Conservation (phyloP, 2,888 invertebrate species). For the Clusia tigrina region DNA sequence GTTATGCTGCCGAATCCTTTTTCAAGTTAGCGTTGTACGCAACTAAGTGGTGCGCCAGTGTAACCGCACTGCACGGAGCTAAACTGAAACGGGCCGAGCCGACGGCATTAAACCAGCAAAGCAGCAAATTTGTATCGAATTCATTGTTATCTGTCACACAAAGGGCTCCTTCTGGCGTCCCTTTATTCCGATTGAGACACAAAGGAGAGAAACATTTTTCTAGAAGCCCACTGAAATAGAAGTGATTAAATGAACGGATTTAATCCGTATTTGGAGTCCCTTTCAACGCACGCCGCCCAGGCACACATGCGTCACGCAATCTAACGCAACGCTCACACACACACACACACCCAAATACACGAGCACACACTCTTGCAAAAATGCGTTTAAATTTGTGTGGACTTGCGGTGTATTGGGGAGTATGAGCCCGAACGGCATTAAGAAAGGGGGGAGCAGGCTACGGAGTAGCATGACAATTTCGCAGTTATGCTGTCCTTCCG, state of each 20-base stretch:
- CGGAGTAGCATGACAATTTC: no score
- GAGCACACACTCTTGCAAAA: neutral
- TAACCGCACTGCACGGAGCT: neutral
- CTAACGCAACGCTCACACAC: no score
- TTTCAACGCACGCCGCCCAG: neutral
- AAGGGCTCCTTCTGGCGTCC: neutral
- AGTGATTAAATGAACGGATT: conserved; percentile 23
- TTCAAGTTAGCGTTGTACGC: neutral
- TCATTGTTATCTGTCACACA: neutral
- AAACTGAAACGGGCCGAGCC: neutral
- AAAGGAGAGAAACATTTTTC: neutral
- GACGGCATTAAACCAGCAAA: neutral
- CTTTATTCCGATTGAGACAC: neutral
- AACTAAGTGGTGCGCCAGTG: neutral
- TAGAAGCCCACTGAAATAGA: conserved; percentile 18
- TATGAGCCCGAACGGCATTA: no score
- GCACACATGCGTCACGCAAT: conserved; percentile 5
- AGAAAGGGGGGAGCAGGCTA: no score
- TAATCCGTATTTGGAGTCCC: conserved; percentile 16
- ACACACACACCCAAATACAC: neutral
- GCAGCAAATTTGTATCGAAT: neutral
- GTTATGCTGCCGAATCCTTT: neutral
- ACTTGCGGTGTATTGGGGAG: no score
- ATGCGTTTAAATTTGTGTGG: no score
- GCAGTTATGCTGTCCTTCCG: no score